Base-by-base conservation (phyloP, 2,888 invertebrate species). In the Apoderus coryli region DNA sequence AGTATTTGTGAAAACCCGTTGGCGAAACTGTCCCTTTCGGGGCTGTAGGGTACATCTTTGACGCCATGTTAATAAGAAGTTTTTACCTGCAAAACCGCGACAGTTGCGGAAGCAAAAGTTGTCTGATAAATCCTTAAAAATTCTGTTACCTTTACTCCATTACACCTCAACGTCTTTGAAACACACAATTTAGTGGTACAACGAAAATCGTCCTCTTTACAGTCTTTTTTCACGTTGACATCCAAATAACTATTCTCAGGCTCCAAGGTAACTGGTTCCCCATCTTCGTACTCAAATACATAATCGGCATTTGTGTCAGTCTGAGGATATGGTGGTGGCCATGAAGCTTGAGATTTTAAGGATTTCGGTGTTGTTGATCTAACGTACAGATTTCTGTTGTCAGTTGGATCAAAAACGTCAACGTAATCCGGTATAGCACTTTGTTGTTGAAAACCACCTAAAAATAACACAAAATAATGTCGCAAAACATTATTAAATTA, bases 91-190 rank as follows among this genome's bases (percentile, higher is more conserved):
- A n/a, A n/a, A n/a, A n/a, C n/a, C n/a, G n/a, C n/a, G n/a, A n/a
- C n/a, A n/a, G n/a, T n/a, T n/a, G n/a, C n/a, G n/a, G n/a, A n/a
- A n/a, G n/a, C n/a, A n/a, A n/a, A n/a, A n/a, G n/a, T n/a, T n/a
- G n/a, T n/a, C n/a, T n/a, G n/a, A n/a, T n/a, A n/a, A n/a, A n/a
- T n/a, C n/a, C n/a, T 5, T 6, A 9, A 22, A 29, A 22, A 19
- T 7, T 28, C n/a, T 28, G 12, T 10, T 51, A 64, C 67, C 52
- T 56, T 54, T 23, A 57, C 52, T 2, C 67, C 68, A 43, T 73
- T 67, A 48, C 73, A 73, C 30, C 67, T 63, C 53, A 60, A 60
- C 24, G 54, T 57, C 12, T 60, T 57, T 0, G 64, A 59, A 14
- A 72, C 61, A 43, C 71, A 72, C 34, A 60, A 59, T 2, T 60